Conservation (phyloP, 2,113 vertebrate genomes). For the Cephalopholis sonnerati region DNA sequence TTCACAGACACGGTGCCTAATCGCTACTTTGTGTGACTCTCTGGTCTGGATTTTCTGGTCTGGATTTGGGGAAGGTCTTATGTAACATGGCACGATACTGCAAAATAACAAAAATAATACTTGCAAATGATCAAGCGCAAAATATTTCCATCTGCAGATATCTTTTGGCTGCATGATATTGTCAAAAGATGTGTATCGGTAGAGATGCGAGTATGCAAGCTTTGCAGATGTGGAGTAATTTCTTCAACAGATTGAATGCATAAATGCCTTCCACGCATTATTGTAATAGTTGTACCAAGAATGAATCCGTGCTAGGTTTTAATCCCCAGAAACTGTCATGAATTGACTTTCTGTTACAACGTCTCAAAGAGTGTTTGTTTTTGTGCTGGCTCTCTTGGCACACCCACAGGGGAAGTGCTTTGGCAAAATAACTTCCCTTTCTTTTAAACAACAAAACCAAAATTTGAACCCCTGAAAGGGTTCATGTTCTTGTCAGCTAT, state of each 20-base stretch:
- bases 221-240: constrained; percentile 8
- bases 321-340: constrained; percentile 16
- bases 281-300: constrained; percentile 11
- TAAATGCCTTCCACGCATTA: constrained; percentile 10
- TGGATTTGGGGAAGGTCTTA: constrained; percentile 55
- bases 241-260: constrained; percentile 23
- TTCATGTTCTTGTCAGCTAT: constrained; percentile 33
- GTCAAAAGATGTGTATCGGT: neutral
- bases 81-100: constrained; percentile 50
- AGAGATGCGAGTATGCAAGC: constrained; percentile 7
- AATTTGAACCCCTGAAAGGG: neutral
- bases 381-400: constrained; percentile 35
- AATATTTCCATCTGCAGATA: constrained; percentile 67
- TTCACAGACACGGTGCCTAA: constrained; percentile 43
- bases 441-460: constrained; percentile 31
- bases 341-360: constrained; percentile 54
- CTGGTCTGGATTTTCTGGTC: constrained; percentile 43
- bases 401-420: constrained; percentile 38
- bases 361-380: constrained; percentile 61
- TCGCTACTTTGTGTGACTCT: constrained; percentile 43
- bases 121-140: constrained; percentile 53
- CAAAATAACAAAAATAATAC: constrained; percentile 38
- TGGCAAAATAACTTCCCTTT: constrained; percentile 8
- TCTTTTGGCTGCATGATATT: constrained; percentile 31
- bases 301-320: constrained; percentile 12